Evolutionary conservation across 1,140 invertebrate species (phyloP).

Genomic region (Cotesia typhae): DNA sequence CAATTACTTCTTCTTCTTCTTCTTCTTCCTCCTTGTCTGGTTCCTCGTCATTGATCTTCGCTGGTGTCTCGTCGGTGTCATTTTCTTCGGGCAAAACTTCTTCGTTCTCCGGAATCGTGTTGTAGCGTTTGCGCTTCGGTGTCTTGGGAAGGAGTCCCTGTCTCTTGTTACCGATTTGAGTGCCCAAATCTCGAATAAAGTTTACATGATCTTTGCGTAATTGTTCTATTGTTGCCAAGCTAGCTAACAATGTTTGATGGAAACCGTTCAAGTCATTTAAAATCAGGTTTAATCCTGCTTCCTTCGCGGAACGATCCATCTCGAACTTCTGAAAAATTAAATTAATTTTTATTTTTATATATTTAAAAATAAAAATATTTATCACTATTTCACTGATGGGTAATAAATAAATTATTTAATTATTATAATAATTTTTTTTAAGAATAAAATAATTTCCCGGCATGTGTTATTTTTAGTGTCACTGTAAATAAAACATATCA

Average conservation of each 20-base stretch:
- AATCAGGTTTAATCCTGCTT: neutral
- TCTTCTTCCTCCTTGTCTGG: slow-evolving; percentile 11
- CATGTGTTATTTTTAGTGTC: too few relatives aligned
- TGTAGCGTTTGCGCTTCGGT: slow-evolving; percentile 51
- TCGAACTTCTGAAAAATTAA: too few relatives aligned
- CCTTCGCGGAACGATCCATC: neutral
- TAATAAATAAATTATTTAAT: too few relatives aligned
- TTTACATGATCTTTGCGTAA: neutral
- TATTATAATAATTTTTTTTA: too few relatives aligned
- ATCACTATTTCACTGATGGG: too few relatives aligned
- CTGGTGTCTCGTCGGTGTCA: neutral
- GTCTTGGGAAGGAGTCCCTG: slow-evolving; percentile 55
- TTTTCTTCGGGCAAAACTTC: slow-evolving; percentile 23
- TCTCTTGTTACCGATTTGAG: slow-evolving; percentile 44
- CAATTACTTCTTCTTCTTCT: neutral
- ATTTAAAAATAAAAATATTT: too few relatives aligned
- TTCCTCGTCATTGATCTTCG: slow-evolving; percentile 2
- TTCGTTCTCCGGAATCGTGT: slow-evolving; percentile 57
- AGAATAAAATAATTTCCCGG: too few relatives aligned
- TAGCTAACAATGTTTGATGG: neutral
- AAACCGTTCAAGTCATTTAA: neutral
- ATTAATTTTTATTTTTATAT: too few relatives aligned
- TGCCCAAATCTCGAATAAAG: slow-evolving; percentile 33
- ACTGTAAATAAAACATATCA: too few relatives aligned
- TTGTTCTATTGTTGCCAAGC: neutral